Conservation (phyloP, 2,888 invertebrate species). For the Alcis repandata region DNA sequence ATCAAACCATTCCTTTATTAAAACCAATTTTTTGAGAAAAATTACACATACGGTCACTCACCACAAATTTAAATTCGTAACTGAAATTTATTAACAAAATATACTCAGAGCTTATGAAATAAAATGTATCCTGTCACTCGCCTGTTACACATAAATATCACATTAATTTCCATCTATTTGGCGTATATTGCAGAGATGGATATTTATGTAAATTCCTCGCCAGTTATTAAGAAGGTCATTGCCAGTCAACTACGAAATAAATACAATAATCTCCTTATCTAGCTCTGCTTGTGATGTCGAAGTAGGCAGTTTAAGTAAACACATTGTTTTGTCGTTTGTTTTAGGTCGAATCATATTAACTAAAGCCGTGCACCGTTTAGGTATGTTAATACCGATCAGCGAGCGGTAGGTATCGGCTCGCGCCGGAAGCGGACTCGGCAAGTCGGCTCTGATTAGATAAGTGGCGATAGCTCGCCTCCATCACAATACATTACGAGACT, state of each 20-base stretch:
- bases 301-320: background rate
- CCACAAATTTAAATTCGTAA: no score
- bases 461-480: background rate
- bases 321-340: background rate
- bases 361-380: background rate
- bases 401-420: background rate
- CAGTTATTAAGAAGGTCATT: background rate
- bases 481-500: background rate
- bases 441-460: constrained; percentile 8
- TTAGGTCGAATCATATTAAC: background rate
- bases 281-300: background rate
- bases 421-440: constrained; percentile 9
- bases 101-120: no score
- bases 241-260: background rate
- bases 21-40: no score
- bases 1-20: no score
- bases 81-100: no score
- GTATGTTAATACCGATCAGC: background rate
- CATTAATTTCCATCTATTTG: constrained; percentile 1
- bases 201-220: background rate
- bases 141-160: background rate
- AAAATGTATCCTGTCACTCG: background rate
- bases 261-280: background rate
- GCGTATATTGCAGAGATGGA: background rate
- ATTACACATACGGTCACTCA: no score